phyloP scores from a whole-genome alignment of 1,140 invertebrate species.

The Mamestra configurata region DNA sequence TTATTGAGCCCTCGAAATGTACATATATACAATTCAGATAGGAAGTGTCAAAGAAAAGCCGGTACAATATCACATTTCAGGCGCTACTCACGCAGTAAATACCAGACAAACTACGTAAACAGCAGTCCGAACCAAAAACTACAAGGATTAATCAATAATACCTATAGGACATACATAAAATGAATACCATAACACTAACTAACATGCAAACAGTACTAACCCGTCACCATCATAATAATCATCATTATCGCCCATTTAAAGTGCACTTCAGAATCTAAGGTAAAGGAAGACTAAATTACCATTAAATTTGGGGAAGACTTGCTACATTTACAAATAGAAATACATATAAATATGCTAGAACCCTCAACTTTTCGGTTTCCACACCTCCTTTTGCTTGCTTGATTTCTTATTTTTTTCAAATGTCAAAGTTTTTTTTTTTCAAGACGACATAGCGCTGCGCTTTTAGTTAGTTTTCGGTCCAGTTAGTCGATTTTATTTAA shows the following conservation, averaged over 20 bases:
- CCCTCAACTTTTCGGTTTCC: slow-evolving; percentile 11
- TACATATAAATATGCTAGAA: slow-evolving; percentile 5
- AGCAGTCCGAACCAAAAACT: background rate
- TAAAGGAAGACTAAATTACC: slow-evolving; percentile 67
- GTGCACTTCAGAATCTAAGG: slow-evolving; percentile 52
- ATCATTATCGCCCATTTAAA: slow-evolving; percentile 80
- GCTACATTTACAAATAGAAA: slow-evolving; percentile 22
- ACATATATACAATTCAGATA: background rate
- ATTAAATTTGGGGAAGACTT: slow-evolving; percentile 56
- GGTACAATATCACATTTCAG: background rate
- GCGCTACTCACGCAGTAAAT: background rate
- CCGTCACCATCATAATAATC: slow-evolving; percentile 84
- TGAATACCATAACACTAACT: slow-evolving; percentile 34
- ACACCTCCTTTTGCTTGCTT: slow-evolving; percentile 23
- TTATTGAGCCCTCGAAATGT: background rate
- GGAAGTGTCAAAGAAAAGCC: slow-evolving; percentile 10
- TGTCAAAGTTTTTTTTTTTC: too few relatives aligned
- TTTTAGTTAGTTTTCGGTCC: background rate
- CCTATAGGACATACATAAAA: slow-evolving; percentile 14
- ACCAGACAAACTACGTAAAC: background rate
- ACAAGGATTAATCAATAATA: slow-evolving; percentile 18
- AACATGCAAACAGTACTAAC: slow-evolving; percentile 74
- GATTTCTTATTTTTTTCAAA: slow-evolving; percentile 8
- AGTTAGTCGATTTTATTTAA: slow-evolving; percentile 4
- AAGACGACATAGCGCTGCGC: too few relatives aligned